Percentiles rank a stretch among this genome's conserved stretches.
phyloP scores from a whole-genome alignment of 2,113 vertebrate species.

The Vombatus ursinus region DNA sequence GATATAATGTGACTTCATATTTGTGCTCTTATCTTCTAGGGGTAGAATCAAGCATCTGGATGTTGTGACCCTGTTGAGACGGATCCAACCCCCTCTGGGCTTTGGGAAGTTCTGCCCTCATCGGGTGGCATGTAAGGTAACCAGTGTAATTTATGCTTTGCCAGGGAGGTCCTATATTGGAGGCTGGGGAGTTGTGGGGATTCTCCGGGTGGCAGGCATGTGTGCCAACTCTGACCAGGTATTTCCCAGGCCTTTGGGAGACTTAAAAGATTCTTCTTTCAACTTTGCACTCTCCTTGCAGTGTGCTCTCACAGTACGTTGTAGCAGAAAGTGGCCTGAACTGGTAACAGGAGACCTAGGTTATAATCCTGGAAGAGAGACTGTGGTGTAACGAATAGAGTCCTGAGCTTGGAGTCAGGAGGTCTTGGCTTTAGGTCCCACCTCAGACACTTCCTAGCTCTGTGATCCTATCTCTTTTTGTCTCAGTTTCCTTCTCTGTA shows the following conservation, averaged over 20 bases:
- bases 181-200: background rate
- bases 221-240: rapidly evolving
- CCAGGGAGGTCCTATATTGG: background rate
- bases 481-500: background rate
- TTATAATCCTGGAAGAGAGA: background rate
- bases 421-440: background rate
- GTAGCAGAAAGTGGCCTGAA: background rate
- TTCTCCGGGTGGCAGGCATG: background rate
- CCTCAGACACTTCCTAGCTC: background rate
- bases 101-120: slow-evolving; percentile 99
- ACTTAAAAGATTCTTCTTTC: background rate
- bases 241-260: background rate
- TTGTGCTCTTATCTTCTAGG: slow-evolving; percentile 76
- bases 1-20: too few relatives aligned
- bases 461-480: background rate
- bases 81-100: slow-evolving; percentile 96
- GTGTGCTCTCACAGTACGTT: background rate
- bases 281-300: background rate
- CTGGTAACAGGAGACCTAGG: background rate
- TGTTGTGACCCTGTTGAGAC: slow-evolving; percentile 95
- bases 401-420: background rate
- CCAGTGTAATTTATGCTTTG: background rate
- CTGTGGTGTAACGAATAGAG: background rate
- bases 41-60: slow-evolving; percentile 98
- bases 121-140: slow-evolving; percentile 95